Conservation (phyloP, 2,113 vertebrate species). For the Atlantisia rogersi region DNA sequence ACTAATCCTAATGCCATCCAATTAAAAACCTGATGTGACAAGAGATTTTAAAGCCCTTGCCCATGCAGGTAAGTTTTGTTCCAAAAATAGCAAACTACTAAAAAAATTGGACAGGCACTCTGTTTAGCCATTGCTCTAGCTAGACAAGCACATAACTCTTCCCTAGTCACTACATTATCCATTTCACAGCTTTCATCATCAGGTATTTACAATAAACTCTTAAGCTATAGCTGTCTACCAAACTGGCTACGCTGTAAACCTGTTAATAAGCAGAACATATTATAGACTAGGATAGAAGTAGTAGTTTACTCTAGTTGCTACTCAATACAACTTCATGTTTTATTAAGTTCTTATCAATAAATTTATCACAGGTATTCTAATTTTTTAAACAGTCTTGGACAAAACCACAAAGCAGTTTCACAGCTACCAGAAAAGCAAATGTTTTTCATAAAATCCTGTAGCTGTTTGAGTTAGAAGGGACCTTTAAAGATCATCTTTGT, state of each 20-base stretch:
- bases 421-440: background rate
- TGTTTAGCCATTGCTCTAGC: background rate
- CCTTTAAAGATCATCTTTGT: background rate
- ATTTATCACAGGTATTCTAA: background rate
- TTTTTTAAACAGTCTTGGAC: background rate
- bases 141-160: background rate
- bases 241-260: background rate
- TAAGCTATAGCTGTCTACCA: background rate
- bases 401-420: background rate
- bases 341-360: background rate
- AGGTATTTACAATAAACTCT: background rate
- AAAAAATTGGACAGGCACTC: background rate
- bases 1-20: background rate
- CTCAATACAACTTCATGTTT: background rate
- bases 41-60: background rate
- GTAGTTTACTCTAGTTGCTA: background rate
- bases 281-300: background rate
- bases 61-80: background rate
- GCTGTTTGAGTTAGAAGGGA: background rate
- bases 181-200: background rate
- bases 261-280: background rate
- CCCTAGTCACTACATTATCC: background rate
- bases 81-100: background rate
- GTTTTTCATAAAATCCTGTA: background rate
- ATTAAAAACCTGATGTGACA: background rate